These are phyloP conservation scores for Xyrauchen texanus DNA, from an alignment of 2,113 vertebrate genomes.

Conservation along the genomic window DNA sequence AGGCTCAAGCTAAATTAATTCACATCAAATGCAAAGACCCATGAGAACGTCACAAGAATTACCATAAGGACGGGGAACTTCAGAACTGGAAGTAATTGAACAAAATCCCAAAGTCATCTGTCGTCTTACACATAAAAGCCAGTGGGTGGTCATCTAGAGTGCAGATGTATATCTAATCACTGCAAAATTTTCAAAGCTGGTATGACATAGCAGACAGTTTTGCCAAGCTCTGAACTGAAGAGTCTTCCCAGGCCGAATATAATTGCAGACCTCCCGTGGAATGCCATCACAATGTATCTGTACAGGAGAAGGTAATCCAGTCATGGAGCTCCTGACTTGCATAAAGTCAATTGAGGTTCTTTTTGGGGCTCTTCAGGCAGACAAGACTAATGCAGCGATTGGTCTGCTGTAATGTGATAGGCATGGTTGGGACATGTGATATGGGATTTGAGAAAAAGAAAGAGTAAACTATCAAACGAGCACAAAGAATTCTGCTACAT, in stretches of 20 bases:
- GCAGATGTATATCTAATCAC: slow-evolving; percentile 52
- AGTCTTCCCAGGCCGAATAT: slow-evolving; percentile 46
- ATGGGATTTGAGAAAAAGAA: slow-evolving; percentile 50
- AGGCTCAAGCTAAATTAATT: too few species aligned
- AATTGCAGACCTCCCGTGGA: slow-evolving; percentile 48
- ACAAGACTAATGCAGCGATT: slow-evolving; percentile 71
- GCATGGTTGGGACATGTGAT: slow-evolving; percentile 57
- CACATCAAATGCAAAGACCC: too few species aligned
- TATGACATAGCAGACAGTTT: slow-evolving; percentile 32
- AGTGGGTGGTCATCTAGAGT: slow-evolving; percentile 46
- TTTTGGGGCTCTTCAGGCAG: slow-evolving; percentile 64
- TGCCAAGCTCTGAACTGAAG: slow-evolving; percentile 20
- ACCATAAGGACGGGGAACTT: not conserved
- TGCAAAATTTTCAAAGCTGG: slow-evolving; percentile 40
- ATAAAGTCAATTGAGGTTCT: slow-evolving; percentile 33
- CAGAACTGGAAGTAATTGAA: not conserved
- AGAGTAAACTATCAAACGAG: slow-evolving; percentile 50
- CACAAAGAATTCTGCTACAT: slow-evolving; percentile 45
- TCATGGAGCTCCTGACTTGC: slow-evolving; percentile 50
- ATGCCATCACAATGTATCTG: slow-evolving; percentile 55
- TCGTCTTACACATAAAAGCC: slow-evolving; percentile 33
- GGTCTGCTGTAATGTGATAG: slow-evolving; percentile 67
- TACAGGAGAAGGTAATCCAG: slow-evolving; percentile 59
- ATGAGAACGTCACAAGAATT: too few species aligned
- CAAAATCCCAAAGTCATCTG: slow-evolving; percentile 46